phyloP scores from a whole-genome alignment of 1,140 invertebrate species.

The Trichonephila clavata region DNA sequence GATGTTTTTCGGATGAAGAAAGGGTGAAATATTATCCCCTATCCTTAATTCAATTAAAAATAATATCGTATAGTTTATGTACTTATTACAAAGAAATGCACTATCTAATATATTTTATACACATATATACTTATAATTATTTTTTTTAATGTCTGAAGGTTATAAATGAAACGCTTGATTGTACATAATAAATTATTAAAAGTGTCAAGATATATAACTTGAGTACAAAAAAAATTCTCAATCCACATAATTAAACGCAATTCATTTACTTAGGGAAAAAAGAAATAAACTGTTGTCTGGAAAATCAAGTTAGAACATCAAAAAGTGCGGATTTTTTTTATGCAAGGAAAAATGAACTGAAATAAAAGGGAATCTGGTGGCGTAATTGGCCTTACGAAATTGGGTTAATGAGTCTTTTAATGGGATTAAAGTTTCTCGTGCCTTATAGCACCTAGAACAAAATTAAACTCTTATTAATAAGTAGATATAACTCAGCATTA shows the following conservation, averaged over 20 bases:
- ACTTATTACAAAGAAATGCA: too few species aligned
- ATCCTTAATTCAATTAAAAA: too few species aligned
- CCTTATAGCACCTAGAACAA: slow-evolving; percentile 32
- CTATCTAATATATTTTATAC: too few species aligned
- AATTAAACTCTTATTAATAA: slow-evolving; percentile 50
- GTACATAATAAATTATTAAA: too few species aligned
- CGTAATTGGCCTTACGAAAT: slow-evolving; percentile 31
- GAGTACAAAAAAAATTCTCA: neutral
- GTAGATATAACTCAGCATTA: neutral
- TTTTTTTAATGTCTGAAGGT: too few species aligned
- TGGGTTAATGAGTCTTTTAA: slow-evolving; percentile 55
- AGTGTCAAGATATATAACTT: too few species aligned
- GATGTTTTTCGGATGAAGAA: too few species aligned
- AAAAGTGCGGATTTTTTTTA: neutral
- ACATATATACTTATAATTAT: too few species aligned
- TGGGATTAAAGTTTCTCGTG: slow-evolving; percentile 13
- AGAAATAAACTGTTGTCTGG: neutral
- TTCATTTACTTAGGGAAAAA: neutral
- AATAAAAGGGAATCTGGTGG: slow-evolving; percentile 22
- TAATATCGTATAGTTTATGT: too few species aligned
- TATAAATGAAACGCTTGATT: too few species aligned
- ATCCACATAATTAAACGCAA: neutral
- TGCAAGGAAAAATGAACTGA: neutral
- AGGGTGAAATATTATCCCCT: too few species aligned
- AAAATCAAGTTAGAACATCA: slow-evolving; percentile 43